Evolutionary conservation across 2,797 vertebrate species (phyloP), one percentile per base, ranked within the genome.

Genomic region (Falco biarmicus): DNA sequence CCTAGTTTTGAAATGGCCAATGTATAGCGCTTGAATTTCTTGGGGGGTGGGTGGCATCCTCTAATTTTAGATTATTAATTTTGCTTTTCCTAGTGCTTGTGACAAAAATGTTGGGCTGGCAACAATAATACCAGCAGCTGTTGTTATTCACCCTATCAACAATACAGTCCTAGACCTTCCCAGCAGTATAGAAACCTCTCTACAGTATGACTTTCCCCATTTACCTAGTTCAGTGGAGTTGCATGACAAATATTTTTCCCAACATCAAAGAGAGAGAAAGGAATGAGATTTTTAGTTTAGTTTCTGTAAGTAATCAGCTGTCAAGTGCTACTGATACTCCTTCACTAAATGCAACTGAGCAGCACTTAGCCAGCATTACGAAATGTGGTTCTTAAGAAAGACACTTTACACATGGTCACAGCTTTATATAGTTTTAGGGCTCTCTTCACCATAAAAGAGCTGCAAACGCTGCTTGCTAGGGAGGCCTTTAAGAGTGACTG

Each of bases 221-320:
- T 91, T 79, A 63, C 68, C 63, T 9, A 8, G 32, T 70, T 90
- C 48, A 87, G 39, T 71, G 10, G 39, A 89, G 29, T 28, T 37
- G 10, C 37, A 37, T 68, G 54, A 61, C 47, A 73, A 87, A 43
- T 28, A 54, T n/a, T 69, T 68, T 93, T 66, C n/a, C 37, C 26
- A 45, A 68, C 19, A 64, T 6, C 4, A 4, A 80, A 92, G 24
- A 77, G 10, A 66, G n/a, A 89, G 8, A 77, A 83, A n/a, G 16
- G 41, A 93, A 76, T 20, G 10, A 65, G 26, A 75, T 84, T 87
- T 94, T 95, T 95, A 70, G 82, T 95, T 39, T 32, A 76, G 76
- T 90, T 97, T 95, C 92, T 95, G 1, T 61, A 94, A 90, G 84
- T 83, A 96, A 97, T 97, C 92, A 96, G 61, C 60, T 93, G 92